These are phyloP conservation scores for Sciurus carolinensis DNA, from an alignment of 2,797 vertebrate genomes.

Conservation along the genomic window DNA sequence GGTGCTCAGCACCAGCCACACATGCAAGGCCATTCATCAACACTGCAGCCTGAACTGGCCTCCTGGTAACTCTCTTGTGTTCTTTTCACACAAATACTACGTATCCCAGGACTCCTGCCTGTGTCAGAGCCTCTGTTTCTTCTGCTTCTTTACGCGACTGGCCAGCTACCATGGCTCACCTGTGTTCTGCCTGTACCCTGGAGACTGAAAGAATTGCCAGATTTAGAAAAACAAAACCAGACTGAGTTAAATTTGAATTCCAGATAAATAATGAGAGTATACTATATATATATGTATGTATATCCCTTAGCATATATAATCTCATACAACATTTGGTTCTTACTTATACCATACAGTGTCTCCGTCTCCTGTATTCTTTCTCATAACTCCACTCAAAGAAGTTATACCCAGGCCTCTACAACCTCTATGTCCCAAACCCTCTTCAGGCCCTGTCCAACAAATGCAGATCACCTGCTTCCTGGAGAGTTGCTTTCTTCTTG, in stretches of 20 bases:
- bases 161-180: background rate
- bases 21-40: background rate
- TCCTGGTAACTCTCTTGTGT: background rate
- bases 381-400: background rate
- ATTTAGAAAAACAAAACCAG: background rate
- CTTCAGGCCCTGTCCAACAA: background rate
- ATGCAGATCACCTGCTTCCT: background rate
- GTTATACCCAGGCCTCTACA: background rate
- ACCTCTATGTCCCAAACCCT: too few relatives aligned
- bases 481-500: background rate
- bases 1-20: too few relatives aligned
- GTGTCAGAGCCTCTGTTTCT: background rate
- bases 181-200: background rate
- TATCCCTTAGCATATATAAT: background rate
- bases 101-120: background rate
- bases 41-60: background rate
- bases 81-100: background rate
- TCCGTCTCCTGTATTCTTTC: background rate
- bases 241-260: background rate
- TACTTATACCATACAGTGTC: background rate
- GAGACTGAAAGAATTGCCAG: background rate
- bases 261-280: background rate
- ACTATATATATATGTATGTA: too few relatives aligned
- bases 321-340: background rate
- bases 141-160: background rate